Percentiles rank a stretch among this genome's conserved stretches.
phyloP scores from a whole-genome alignment of 2,888 invertebrate genomes.

The Rhagium mordax region DNA sequence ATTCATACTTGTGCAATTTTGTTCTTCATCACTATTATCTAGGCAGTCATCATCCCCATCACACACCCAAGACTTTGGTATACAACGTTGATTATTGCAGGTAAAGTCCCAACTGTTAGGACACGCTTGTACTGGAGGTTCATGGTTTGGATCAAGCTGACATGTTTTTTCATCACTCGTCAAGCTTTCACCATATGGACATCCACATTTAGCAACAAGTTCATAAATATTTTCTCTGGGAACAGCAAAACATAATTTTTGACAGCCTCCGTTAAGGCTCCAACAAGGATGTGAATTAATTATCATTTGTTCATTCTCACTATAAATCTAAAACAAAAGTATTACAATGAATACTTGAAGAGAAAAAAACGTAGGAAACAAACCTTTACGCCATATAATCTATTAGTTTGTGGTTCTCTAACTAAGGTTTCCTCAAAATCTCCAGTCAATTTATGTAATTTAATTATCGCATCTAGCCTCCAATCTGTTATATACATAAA shows the following conservation, averaged over 20 bases:
- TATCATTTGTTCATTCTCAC: slow-evolving; percentile 81
- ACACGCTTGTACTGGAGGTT: slow-evolving; percentile 91
- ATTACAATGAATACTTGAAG: background rate
- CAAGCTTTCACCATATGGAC: slow-evolving; percentile 93
- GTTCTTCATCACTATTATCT: slow-evolving; percentile 95
- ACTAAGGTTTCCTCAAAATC: slow-evolving; percentile 90
- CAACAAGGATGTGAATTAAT: slow-evolving; percentile 86
- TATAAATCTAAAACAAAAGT: slow-evolving; percentile 74
- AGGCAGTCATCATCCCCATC: slow-evolving; percentile 97
- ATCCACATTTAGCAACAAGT: slow-evolving; percentile 82
- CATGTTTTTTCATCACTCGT: slow-evolving; percentile 81
- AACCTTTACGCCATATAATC: slow-evolving; percentile 91
- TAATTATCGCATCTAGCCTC: slow-evolving; percentile 94
- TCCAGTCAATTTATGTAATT: slow-evolving; percentile 90
- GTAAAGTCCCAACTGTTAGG: slow-evolving; percentile 95
- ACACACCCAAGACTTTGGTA: slow-evolving; percentile 95
- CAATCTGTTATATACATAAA: slow-evolving; percentile 98
- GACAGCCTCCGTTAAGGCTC: slow-evolving; percentile 90
- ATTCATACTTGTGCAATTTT: slow-evolving; percentile 95
- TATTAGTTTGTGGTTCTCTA: slow-evolving; percentile 90
- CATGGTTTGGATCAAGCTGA: slow-evolving; percentile 85
- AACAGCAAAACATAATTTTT: slow-evolving; percentile 95
- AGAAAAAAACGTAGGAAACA: slow-evolving; percentile 24
- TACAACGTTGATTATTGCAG: slow-evolving; percentile 92
- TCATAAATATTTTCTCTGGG: slow-evolving; percentile 74